Evolutionary conservation across 2,888 invertebrate genomes (phyloP), one percentile per base, ranked within the genome.

Genomic region (Pristionchus maxplancki): DNA sequence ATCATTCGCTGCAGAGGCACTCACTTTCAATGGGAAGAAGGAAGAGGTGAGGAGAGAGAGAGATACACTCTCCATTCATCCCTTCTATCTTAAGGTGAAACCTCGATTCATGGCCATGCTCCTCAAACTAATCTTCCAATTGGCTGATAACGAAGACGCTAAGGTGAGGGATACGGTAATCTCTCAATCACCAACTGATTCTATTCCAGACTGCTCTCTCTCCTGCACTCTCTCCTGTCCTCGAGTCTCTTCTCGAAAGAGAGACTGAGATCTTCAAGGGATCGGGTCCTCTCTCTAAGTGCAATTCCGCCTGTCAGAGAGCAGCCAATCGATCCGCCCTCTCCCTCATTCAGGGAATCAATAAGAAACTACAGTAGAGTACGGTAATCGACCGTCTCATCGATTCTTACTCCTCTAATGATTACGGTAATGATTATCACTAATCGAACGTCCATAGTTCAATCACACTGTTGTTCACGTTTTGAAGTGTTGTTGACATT

Each of bases 41-140:
- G 85, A 85, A 28, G 48, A 85, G 85, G 85, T 64, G 44, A 40
- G 48, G 44, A 17, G 48, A 40, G 44, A 40, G 48, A 24, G 48
- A 40, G n/a, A 67, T 31, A 17, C 11, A 4, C 34, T 34, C 34
- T 34, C 67, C 31, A 9, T 62, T n/a, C 8, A 17, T 58, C 62
- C 1, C 11, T 28, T 62, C 62, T n/a, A n/a, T 62, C 28, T 6
- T 62, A n/a, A 90, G 89, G 40, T 91, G 50, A 91, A 92, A 84
- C 92, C 91, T 5, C 89, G 92, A 20, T 90, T 92, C 24, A 90
- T 92, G 44, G 91, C 91, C 53, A 89, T 90, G 28, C 90, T 91
- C 11, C 90, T 92, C 58, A 90, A 90, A 58, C 50, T 91, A 1
- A n/a, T 92, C 28, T 74, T 88, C 34, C 89, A 89, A 48, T 62